Evolutionary conservation across 2,888 invertebrate genomes (phyloP), one percentile per base, ranked within the genome.

Genomic region (Caenorhabditis panamensis): DNA sequence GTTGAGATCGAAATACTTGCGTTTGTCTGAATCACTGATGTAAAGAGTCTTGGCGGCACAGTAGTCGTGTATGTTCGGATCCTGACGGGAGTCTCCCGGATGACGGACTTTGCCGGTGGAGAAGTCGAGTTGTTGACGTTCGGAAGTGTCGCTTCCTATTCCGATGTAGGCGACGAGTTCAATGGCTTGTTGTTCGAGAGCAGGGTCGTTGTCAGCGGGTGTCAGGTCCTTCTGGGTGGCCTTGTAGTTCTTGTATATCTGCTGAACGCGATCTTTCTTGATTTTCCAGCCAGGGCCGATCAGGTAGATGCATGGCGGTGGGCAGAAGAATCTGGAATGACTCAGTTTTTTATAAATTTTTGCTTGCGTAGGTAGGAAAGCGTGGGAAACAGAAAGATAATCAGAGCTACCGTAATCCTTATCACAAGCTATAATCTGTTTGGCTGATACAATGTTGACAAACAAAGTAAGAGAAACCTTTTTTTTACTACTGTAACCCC

Each of bases 41-140:
- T 96, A 99, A 86, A 99, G 93, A 4, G 98, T 99, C 92, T 99
- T 99, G 51, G 99, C 99, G 0, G 99, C 98, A 93, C 98, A 98
- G 92, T 98, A 99, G 92, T 97, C 96, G 93, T 93, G 90, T 68
- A 82, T 76, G 11, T 44, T 71, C 18, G 82, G 78, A 71, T 82
- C 82, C 47, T 78, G 78, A 36, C 79, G 24, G 61, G 47, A 44
- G 56, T 82, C 82, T 22, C 71, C 69, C 22, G 78, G 82, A 63
- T 78, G 68, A 16, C 66, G 44, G 85, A 93, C 93, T 92, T 98
- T 99, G 82, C 96, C 97, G 91, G 97, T 97, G 86, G 88, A 83
- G 66, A 99, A 94, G 92, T 98, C 97, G 66, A 99, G 93, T 91
- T 97, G 97, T 91, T 99, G 98, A 96, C 97, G 97, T 91, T 99